Conservation (phyloP, 2,797 vertebrate species). For the Pyrocephalus nanus region DNA sequence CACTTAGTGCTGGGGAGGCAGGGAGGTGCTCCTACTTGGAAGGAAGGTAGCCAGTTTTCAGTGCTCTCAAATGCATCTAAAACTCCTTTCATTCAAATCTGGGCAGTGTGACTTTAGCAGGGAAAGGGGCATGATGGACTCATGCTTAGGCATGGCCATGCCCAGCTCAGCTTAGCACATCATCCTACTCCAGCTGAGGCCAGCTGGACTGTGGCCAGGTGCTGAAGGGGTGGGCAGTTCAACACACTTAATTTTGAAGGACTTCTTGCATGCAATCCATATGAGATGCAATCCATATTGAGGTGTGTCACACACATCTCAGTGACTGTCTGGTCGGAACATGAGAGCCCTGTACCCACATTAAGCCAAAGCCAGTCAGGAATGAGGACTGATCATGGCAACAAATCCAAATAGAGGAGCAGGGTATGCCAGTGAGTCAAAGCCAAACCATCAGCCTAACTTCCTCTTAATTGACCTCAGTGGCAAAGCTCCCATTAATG, state of each 20-base stretch:
- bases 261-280: neutral
- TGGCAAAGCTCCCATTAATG: neutral
- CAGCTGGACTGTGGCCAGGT: neutral
- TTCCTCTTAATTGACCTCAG: neutral
- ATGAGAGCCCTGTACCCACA: fast-evolving
- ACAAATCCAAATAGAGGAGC: neutral
- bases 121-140: neutral
- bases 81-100: neutral
- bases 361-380: neutral
- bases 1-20: neutral
- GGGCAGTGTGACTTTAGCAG: neutral
- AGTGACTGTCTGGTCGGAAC: neutral
- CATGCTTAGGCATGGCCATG: neutral
- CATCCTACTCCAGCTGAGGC: neutral
- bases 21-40: neutral
- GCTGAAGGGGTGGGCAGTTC: neutral
- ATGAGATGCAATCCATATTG: no score
- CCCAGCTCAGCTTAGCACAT: neutral
- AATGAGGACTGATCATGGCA: neutral
- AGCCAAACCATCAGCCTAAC: neutral
- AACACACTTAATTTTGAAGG: neutral
- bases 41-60: neutral
- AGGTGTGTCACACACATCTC: neutral
- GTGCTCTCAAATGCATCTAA: neutral
- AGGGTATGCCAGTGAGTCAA: neutral